Evolutionary conservation across 2,797 vertebrate species (phyloP), one percentile per base, ranked within the genome.

Genomic region (Coilia nasus): DNA sequence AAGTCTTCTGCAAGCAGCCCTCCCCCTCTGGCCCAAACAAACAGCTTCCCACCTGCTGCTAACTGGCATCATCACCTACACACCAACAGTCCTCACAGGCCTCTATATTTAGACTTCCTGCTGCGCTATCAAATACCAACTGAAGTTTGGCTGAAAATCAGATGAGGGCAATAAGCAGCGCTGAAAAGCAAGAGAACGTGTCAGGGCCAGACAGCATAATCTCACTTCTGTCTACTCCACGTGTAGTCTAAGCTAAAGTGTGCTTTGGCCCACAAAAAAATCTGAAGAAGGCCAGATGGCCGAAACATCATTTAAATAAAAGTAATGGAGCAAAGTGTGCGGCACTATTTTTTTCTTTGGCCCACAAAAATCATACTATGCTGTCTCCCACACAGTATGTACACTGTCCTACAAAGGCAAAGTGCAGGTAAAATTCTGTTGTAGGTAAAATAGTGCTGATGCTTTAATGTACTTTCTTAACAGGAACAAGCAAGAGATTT

Each of bases 31-130:
- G 2, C 35, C 35, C 50, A 54, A 11, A 25, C 6, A 25, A 64
- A 23, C 60, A 64, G 67, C 28, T 17, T 35, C 67, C 84, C 46
- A 75, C 67, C 81, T 54, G 31, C 44, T 2, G 35, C 84, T 86
- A 62, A 75, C 82, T 86, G 62, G 17, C 82, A 82, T 87, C 82
- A 82, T 87, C 88, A 88, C 86, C 86, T 75, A 5, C 28, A 71
- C 28, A 35, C 67, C 6, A 75, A 75, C 67, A 17, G 67, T 19
- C 67, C 15, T 7, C 28, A 47, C 46, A 35, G 67, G 90, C 67
- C 84, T 11, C 89, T 91, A 91, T 91, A 88, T 89, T 87, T 82
- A 89, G 90, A 93, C 92, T 93, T 93, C 91, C 91, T 91, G 89
- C 86, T 84, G 50, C 81, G 86, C 82, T 41, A 62, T 3, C 12